A percentile compares a stretch with the other conserved stretches of the same genome.
phyloP scores from a whole-genome alignment of 2,888 invertebrate genomes.

The Macropis europaea region DNA sequence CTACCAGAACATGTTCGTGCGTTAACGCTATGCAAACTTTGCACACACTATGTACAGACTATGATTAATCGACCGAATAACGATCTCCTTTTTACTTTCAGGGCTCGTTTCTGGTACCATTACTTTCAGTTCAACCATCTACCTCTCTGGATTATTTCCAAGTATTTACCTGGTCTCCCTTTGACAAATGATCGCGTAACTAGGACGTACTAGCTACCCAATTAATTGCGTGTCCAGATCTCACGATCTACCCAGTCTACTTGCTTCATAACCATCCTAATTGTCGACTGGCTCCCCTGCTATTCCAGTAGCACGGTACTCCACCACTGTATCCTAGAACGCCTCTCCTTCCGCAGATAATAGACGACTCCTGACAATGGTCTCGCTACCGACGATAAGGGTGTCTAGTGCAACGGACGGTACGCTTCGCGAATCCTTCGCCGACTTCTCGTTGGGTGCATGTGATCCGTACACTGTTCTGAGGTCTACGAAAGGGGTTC shows the following conservation, averaged over 20 bases:
- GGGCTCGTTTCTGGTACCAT: background rate
- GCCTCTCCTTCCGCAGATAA: too few species aligned
- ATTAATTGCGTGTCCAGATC: too few species aligned
- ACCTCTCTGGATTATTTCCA: background rate
- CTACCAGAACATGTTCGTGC: slow-evolving; percentile 16
- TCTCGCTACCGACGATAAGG: background rate
- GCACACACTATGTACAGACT: slow-evolving; percentile 2
- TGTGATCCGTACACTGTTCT: background rate
- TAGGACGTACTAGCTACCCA: too few species aligned
- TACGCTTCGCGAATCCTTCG: background rate
- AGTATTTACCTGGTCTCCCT: background rate
- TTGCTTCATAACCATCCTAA: too few species aligned
- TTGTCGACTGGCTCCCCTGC: too few species aligned
- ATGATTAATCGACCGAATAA: slow-evolving; percentile 49
- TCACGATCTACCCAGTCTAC: too few species aligned
- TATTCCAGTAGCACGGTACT: too few species aligned
- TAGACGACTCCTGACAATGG: too few species aligned
- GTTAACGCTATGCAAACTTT: slow-evolving; percentile 20
- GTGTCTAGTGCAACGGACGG: background rate
- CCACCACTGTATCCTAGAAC: too few species aligned
- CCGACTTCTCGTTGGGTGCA: background rate
- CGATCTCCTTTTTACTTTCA: background rate
- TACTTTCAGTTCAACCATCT: background rate
- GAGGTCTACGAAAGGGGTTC: background rate
- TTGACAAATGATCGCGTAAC: background rate